These are phyloP conservation scores for Platynereis dumerilii DNA, from an alignment of 2,888 invertebrate species.

Conservation along the genomic window DNA sequence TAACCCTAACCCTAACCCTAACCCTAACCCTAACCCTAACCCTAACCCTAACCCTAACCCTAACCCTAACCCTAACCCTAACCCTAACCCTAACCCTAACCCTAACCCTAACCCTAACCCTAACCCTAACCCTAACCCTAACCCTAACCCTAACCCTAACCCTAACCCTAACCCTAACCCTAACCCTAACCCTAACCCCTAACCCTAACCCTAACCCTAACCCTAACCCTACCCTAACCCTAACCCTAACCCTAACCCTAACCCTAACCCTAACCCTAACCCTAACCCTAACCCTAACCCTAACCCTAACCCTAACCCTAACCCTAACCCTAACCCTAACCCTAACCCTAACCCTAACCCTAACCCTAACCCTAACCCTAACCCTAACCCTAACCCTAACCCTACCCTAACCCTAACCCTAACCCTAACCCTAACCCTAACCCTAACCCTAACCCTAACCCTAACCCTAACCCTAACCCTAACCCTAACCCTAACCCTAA, in stretches of 20 bases:
- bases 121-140: constrained; percentile 38
- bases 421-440: constrained; percentile 38
- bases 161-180: constrained; percentile 31
- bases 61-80: constrained; percentile 32
- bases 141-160: constrained; percentile 31
- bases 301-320: constrained; percentile 29
- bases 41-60: constrained; percentile 34
- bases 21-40: constrained; percentile 37
- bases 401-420: no score
- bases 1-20: constrained; percentile 39
- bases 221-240: no score
- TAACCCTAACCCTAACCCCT: constrained; percentile 40
- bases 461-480: constrained; percentile 30
- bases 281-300: constrained; percentile 34
- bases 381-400: constrained; percentile 31
- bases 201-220: no score
- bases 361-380: constrained; percentile 37
- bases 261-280: constrained; percentile 42
- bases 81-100: constrained; percentile 36
- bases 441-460: constrained; percentile 38
- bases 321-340: constrained; percentile 29
- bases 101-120: constrained; percentile 34
- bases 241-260: constrained; percentile 38
- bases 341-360: constrained; percentile 32
- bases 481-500: constrained; percentile 35